These are phyloP conservation scores for Phymatocera aterrima DNA, from an alignment of 2,888 invertebrate genomes.

Conservation along the genomic window DNA sequence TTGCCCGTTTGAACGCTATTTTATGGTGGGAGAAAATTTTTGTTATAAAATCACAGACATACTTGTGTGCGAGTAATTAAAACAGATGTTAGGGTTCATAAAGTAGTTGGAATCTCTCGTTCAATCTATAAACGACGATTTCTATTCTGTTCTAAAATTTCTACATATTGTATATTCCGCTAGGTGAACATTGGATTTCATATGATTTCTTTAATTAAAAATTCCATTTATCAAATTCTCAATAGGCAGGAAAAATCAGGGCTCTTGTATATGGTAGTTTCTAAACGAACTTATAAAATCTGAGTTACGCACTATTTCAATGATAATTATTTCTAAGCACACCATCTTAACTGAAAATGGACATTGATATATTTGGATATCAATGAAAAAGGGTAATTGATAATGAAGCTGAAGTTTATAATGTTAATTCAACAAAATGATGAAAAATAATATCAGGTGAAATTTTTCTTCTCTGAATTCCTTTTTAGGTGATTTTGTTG, in stretches of 20 bases:
- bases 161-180: background rate
- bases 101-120: background rate
- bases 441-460: too few relatives aligned
- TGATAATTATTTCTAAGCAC: background rate
- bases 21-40: slow-evolving; percentile 65
- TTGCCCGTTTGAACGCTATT: slow-evolving; percentile 69
- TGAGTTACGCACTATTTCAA: background rate
- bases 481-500: too few relatives aligned
- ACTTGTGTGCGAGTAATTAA: slow-evolving; percentile 11
- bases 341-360: background rate
- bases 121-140: background rate
- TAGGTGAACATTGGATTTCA: background rate
- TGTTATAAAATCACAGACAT: slow-evolving; percentile 57
- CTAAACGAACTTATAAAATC: background rate
- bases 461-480: too few relatives aligned
- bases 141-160: background rate
- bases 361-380: background rate
- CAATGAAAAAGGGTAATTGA: background rate
- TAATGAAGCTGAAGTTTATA: too few relatives aligned
- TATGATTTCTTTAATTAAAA: background rate
- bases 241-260: background rate
- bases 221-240: background rate
- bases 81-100: background rate
- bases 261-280: background rate
- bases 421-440: too few relatives aligned